phyloP scores from a whole-genome alignment of 2,113 vertebrate genomes.

The Cheilinus undulatus region DNA sequence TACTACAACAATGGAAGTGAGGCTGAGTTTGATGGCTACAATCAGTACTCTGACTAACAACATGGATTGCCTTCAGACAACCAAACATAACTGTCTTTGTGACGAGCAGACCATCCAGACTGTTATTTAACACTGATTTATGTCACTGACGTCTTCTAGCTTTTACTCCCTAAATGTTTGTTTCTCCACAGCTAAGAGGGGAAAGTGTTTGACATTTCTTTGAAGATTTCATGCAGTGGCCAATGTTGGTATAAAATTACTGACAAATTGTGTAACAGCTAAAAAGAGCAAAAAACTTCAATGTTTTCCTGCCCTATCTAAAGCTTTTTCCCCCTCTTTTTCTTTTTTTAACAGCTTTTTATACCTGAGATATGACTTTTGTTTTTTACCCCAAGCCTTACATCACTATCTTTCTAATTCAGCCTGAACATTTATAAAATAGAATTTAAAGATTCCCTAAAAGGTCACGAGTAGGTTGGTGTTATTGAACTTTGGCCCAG shows the following conservation, averaged over 20 bases:
- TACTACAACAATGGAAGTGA: constrained; percentile 81
- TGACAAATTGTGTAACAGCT: constrained; percentile 34
- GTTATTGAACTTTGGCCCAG: constrained; percentile 63
- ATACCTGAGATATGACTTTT: constrained; percentile 15
- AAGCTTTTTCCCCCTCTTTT: no score
- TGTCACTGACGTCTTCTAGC: constrained; percentile 13
- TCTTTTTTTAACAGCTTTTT: constrained; percentile 44
- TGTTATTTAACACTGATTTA: constrained; percentile 51
- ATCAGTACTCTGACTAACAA: constrained; percentile 89
- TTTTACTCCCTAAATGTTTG: constrained; percentile 37
- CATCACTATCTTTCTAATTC: background rate
- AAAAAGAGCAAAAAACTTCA: constrained; percentile 26
- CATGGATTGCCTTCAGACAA: constrained; percentile 16
- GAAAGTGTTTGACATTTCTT: constrained; percentile 23
- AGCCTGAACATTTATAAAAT: constrained; percentile 40
- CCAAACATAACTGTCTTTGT: constrained; percentile 41
- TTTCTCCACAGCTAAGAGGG: constrained; percentile 50
- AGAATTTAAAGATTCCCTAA: constrained; percentile 26
- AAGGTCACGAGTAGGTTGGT: constrained; percentile 47
- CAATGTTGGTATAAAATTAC: constrained; percentile 28
- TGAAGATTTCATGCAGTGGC: constrained; percentile 30
- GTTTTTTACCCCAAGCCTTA: background rate
- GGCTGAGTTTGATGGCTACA: constrained; percentile 85
- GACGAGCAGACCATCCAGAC: constrained; percentile 57
- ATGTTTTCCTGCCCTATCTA: constrained; percentile 61